Base-by-base conservation (phyloP, 1,140 invertebrate genomes). In the Papilio helenus region DNA sequence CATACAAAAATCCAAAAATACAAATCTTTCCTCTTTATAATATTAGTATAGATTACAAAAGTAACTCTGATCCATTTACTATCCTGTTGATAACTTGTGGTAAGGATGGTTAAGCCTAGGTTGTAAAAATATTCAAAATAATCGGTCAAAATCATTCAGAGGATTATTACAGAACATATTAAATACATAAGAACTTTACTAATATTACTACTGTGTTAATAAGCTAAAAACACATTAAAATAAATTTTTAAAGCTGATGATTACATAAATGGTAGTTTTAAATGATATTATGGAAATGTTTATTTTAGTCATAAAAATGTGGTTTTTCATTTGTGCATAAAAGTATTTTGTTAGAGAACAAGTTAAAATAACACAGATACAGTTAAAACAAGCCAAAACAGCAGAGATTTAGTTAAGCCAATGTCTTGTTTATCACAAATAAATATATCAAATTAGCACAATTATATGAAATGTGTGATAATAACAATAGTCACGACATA, bases 361-460 rank as follows among this genome's bases (percentile, higher is more conserved):
- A 72, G 26, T 49, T 76, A 65, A 55, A 42, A 81, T 9, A n/a
- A n/a, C n/a, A 80, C 23, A 78, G 72, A 26, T 61, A 55, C 72
- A 55, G 46, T 65, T 82, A 80, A 79, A 29, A 29, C 29, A 76
- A 72, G 42, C 49, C 79, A 65, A 55, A 55, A 26, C 29, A 44
- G 80, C 16, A 80, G n/a, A 78, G 72, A 20, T 55, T 65, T 76
- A 58, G 49, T 65, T 82, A 80, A 79, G 76, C 72, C 80, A 85
- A 85, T 90, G 89, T 92, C 91, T 90, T 91, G 90, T 86, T 93
- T 92, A 93, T 93, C 92, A 93, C 92, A 92, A 89, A 84, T 85
- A 81, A 51, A 82, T 81, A 65, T 83, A 42, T 76, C 9, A 65
- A 55, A 84, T 86, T 86, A 88, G 84, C 80, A 86, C 72, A 86